Percentiles rank a stretch among this genome's conserved stretches.
phyloP scores from a whole-genome alignment of 2,888 invertebrate genomes.

The Actias luna region DNA sequence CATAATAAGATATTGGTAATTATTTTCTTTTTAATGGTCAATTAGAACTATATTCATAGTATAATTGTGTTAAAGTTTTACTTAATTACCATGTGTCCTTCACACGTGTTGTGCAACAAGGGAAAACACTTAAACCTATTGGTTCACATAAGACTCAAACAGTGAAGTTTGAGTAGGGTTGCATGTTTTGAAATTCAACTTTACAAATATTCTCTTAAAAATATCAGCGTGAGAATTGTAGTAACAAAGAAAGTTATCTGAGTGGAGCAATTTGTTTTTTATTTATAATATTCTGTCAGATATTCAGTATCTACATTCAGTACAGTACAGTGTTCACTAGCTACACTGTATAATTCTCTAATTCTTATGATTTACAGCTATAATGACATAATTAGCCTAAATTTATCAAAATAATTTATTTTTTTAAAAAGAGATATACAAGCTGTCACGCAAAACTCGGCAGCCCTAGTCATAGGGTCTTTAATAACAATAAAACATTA shows the following conservation, averaged over 20 bases:
- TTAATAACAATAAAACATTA: conserved; percentile 43
- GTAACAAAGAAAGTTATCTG: neutral
- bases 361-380: neutral
- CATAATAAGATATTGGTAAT: neutral
- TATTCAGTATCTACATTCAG: too few relatives aligned
- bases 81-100: conserved; percentile 35
- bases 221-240: neutral
- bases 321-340: neutral
- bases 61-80: conserved; percentile 15
- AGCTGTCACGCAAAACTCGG: too few relatives aligned
- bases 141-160: conserved; percentile 11
- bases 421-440: neutral
- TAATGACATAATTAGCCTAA: neutral
- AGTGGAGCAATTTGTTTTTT: neutral
- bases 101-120: conserved; percentile 65
- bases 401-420: neutral
- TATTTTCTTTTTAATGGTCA: neutral
- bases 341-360: neutral
- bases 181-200: neutral
- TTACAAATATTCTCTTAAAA: neutral
- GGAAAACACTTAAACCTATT: conserved; percentile 57
- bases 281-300: too few relatives aligned
- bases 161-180: conserved; percentile 1
- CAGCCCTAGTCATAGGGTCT: conserved; percentile 7
- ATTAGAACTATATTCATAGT: neutral